Base-by-base conservation (phyloP, 1,140 invertebrate species). In the Hermetia illucens region DNA sequence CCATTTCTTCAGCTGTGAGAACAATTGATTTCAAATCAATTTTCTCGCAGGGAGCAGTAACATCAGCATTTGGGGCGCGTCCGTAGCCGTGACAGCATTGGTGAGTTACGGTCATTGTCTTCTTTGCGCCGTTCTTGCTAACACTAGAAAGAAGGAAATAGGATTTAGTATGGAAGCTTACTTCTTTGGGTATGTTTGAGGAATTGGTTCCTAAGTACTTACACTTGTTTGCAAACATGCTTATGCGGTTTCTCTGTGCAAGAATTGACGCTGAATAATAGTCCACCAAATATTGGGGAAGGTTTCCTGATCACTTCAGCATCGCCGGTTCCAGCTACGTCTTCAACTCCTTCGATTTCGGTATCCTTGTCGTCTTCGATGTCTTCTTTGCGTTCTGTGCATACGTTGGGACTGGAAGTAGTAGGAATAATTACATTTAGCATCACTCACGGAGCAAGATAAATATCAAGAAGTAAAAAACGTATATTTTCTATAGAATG, bases 11-110 rank as follows among this genome's bases (percentile, higher is more conserved):
- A 13, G 72, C 55, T 0, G 71, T 72, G 13, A 67, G 61, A 32
- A 63, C 44, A 25, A 71, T 44, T 15, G 59, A 57, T 45, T 69
- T 67, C 39, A 71, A 56, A 29, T 70, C 61, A 18, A 68, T 57
- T 58, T 71, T 61, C 51, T 69, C 62, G 37, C 57, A 60, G 29
- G 43, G 53, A 44, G 51, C 70, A 66, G 42, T 59, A 55, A 47
- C 58, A 46, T 53, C 53, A 12, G 57, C 53, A 19, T 58, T 61
- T 5, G 54, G 49, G 35, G 61, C 50, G 39, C 69, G 60, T 38
- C 61, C 53, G 53, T 62, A 74, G 15, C 73, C 72, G 42, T 72
- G 64, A 45, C 74, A 76, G 45, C 74, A 76, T 48, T 72, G 69
- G 37, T 73, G 70, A 31, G 64, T 70, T 36, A 71, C 52, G 10